Evolutionary conservation across 2,888 invertebrate genomes (phyloP).

Genomic region (Sthenelais limicola): DNA sequence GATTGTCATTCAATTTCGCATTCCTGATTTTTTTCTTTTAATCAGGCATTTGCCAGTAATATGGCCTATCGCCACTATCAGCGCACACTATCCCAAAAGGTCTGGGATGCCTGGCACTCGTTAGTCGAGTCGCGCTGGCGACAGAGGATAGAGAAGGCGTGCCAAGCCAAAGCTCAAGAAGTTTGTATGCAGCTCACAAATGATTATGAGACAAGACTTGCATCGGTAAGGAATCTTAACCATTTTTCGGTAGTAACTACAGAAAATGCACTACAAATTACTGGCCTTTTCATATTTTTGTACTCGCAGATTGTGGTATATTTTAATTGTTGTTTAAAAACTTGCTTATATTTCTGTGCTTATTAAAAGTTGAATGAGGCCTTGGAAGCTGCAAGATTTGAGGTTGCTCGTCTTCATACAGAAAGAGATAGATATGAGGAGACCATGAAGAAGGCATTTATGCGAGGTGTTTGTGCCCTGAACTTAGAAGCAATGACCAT

Average conservation of each 20-base stretch:
- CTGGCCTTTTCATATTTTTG: no score
- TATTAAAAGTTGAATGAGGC: slow-evolving; percentile 54
- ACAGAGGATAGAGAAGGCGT: slow-evolving; percentile 66
- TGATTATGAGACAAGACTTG: slow-evolving; percentile 66
- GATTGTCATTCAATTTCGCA: no score
- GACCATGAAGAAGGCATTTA: slow-evolving; percentile 72
- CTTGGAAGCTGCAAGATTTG: slow-evolving; percentile 55
- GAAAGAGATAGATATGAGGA: slow-evolving; percentile 68
- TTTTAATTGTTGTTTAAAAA: no score
- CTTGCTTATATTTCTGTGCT: no score
- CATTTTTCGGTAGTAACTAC: no score
- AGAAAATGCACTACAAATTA: no score
- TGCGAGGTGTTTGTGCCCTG: slow-evolving; percentile 72
- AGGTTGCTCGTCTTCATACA: slow-evolving; percentile 59
- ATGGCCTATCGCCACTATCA: slow-evolving; percentile 64
- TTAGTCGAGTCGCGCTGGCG: slow-evolving; percentile 65
- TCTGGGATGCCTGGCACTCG: slow-evolving; percentile 66
- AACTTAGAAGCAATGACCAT: slow-evolving; percentile 72
- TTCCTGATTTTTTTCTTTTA: no score
- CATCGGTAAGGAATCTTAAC: slow-evolving; percentile 56
- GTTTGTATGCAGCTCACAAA: slow-evolving; percentile 67
- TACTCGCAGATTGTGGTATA: no score
- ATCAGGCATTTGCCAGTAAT: slow-evolving; percentile 65
- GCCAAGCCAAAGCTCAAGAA: slow-evolving; percentile 70
- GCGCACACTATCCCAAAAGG: slow-evolving; percentile 57